Percentiles rank a stretch among this genome's conserved stretches.
These are phyloP conservation scores for Drosophila carrolli DNA, from an alignment of 1,140 invertebrate species.

Conservation along the genomic window DNA sequence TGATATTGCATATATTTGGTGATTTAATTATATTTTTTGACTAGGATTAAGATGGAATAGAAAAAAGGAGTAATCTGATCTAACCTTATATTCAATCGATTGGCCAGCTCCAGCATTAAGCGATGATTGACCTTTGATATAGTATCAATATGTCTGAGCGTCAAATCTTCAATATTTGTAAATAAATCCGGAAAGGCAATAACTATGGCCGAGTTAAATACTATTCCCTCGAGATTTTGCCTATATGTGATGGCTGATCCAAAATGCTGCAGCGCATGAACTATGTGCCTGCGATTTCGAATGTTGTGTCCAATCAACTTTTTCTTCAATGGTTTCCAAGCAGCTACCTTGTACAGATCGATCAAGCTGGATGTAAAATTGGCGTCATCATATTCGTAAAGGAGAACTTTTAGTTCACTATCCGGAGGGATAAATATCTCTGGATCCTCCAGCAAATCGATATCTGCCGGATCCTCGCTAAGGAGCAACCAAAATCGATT, in stretches of 20 bases:
- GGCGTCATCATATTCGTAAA: background rate
- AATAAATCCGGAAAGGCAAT: constrained; percentile 84
- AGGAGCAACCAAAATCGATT: constrained; percentile 78
- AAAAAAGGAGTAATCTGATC: background rate
- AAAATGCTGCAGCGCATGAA: constrained; percentile 52
- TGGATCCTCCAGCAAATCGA: constrained; percentile 55
- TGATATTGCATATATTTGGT: too few species aligned
- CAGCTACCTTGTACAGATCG: constrained; percentile 74
- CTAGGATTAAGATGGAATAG: background rate
- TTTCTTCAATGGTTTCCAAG: constrained; percentile 52
- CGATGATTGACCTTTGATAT: constrained; percentile 86
- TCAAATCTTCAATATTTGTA: constrained; percentile 83
- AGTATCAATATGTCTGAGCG: constrained; percentile 85
- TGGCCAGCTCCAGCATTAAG: constrained; percentile 84
- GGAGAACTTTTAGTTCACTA: constrained; percentile 63
- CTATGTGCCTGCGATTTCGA: constrained; percentile 34
- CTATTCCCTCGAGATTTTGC: constrained; percentile 75
- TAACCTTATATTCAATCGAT: constrained; percentile 85
- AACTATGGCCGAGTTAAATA: constrained; percentile 72
- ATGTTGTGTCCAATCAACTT: constrained; percentile 42
- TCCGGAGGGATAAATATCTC: constrained; percentile 79
- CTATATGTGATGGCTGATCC: constrained; percentile 73
- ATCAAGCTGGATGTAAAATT: constrained; percentile 46
- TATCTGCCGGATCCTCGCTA: constrained; percentile 34
- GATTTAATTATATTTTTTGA: too few species aligned